Conservation (phyloP, 2,113 vertebrate species). For the Rhombomys opimus region DNA sequence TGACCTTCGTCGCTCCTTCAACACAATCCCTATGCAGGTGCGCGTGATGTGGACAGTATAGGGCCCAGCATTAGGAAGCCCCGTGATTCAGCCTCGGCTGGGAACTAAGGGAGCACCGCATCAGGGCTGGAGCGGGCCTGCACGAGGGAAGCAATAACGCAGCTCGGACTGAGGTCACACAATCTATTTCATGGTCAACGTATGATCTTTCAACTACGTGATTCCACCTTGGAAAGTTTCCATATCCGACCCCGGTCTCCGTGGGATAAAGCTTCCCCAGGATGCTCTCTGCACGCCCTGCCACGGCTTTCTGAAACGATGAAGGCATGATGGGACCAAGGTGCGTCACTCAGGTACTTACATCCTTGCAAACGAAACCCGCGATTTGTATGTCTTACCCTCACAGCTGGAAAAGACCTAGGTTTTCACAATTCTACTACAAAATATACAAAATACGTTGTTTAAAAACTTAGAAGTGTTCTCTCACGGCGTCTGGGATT, state of each 20-base stretch:
- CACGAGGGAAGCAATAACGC: not conserved
- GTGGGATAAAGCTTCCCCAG: not conserved
- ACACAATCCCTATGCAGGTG: not conserved
- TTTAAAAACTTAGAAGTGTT: not conserved
- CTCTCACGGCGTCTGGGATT: not conserved
- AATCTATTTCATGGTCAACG: not conserved
- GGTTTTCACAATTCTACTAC: not conserved
- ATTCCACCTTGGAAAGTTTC: not conserved
- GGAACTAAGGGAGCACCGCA: fast-evolving
- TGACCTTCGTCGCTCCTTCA: not conserved
- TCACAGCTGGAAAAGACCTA: not conserved
- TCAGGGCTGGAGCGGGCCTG: not conserved
- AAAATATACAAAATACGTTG: not conserved
- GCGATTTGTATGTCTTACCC: not conserved
- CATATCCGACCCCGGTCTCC: not conserved
- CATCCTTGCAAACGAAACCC: no score
- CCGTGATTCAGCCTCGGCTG: not conserved
- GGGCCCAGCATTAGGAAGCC: no score
- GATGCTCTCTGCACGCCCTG: not conserved
- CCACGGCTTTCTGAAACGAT: no score
- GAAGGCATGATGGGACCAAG: fast-evolving
- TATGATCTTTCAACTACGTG: no score
- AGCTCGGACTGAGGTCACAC: fast-evolving
- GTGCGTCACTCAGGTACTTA: no score
- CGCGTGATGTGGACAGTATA: not conserved